Percentiles rank a stretch among this genome's conserved stretches.
Evolutionary conservation across 2,797 vertebrate genomes (phyloP).

Genomic region (Xyrichtys novacula): DNA sequence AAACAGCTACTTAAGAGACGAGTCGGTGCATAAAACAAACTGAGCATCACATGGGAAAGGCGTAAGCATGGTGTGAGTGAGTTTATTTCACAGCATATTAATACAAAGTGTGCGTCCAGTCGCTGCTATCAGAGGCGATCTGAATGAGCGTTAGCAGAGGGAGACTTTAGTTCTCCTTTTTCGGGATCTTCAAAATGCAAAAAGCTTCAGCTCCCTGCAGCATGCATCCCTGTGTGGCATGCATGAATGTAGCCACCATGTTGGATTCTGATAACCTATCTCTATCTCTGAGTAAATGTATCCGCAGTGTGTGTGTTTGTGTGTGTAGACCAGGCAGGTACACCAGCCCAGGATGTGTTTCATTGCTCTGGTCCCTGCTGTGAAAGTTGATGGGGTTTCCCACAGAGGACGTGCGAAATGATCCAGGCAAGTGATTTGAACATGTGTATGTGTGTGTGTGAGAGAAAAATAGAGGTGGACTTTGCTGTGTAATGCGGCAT

Average conservation of each 20-base stretch:
- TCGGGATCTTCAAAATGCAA: slow-evolving; percentile 18
- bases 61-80: not conserved
- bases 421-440: slow-evolving; percentile 72
- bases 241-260: slow-evolving; percentile 36
- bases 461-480: slow-evolving; percentile 14
- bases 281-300: slow-evolving; percentile 48
- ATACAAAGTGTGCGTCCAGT: slow-evolving; percentile 2
- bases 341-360: slow-evolving; percentile 66
- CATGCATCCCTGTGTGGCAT: slow-evolving; percentile 23
- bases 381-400: slow-evolving; percentile 80
- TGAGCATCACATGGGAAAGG: slow-evolving; percentile 1
- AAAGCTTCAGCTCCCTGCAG: slow-evolving; percentile 32
- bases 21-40: not conserved
- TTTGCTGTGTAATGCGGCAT: slow-evolving; percentile 28
- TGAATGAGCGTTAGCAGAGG: slow-evolving; percentile 27
- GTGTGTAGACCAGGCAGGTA: slow-evolving; percentile 18
- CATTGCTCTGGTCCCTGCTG: slow-evolving; percentile 78
- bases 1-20: not conserved
- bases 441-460: slow-evolving; percentile 23
- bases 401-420: slow-evolving; percentile 71
- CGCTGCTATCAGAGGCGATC: slow-evolving; percentile 8
- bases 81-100: slow-evolving; percentile 15
- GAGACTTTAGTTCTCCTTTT: slow-evolving; percentile 32
- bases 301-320: slow-evolving; percentile 20
- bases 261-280: slow-evolving; percentile 30